These are phyloP conservation scores for Nymphalis polychloros DNA, from an alignment of 2,888 invertebrate species.

Conservation along the genomic window DNA sequence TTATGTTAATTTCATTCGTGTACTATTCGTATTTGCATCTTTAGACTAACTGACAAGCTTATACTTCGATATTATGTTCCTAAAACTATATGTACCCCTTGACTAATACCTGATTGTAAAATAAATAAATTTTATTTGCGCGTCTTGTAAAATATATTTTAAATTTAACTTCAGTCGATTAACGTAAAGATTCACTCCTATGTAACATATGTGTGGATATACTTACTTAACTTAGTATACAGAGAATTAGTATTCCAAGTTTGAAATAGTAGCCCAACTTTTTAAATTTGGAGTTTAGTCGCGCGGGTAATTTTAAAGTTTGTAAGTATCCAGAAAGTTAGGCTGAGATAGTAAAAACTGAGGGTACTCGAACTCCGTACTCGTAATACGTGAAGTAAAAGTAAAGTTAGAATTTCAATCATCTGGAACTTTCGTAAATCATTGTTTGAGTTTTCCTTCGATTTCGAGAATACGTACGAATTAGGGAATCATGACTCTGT, in stretches of 20 bases:
- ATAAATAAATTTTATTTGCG: too few relatives aligned
- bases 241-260: conserved; percentile 30
- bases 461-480: too few relatives aligned
- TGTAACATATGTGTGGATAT: conserved; percentile 6
- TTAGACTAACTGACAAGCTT: too few relatives aligned
- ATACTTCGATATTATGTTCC: too few relatives aligned
- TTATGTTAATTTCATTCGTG: too few relatives aligned
- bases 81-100: too few relatives aligned
- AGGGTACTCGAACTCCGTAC: conserved; percentile 2
- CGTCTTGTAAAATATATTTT: too few relatives aligned
- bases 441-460: neutral
- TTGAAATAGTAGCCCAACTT: conserved; percentile 27
- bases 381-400: neutral
- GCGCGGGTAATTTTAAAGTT: conserved; percentile 36
- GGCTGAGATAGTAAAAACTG: conserved; percentile 16
- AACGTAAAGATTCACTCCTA: neutral
- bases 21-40: too few relatives aligned
- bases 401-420: neutral
- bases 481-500: neutral
- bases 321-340: conserved; percentile 19
- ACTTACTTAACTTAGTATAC: neutral
- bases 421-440: neutral
- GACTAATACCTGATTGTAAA: too few relatives aligned
- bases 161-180: neutral
- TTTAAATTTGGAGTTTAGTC: conserved; percentile 35